These are phyloP conservation scores for Bungarus multicinctus DNA, from an alignment of 2,113 vertebrate species.

Conservation along the genomic window DNA sequence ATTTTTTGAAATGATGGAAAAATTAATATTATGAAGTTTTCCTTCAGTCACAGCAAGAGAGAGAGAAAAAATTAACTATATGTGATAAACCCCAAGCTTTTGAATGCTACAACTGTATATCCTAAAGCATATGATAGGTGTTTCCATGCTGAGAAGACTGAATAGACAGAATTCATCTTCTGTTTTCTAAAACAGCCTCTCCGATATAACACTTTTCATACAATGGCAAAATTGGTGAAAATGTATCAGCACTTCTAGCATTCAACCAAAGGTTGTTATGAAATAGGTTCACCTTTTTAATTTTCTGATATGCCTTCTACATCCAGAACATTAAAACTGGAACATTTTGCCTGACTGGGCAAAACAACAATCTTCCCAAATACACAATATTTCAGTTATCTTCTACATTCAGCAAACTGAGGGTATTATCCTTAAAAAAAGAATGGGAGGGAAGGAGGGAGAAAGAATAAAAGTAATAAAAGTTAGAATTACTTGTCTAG, in stretches of 20 bases:
- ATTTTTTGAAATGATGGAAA: constrained; percentile 15
- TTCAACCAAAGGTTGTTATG: neutral
- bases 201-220: neutral
- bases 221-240: neutral
- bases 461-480: neutral
- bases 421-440: neutral
- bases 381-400: neutral
- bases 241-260: neutral
- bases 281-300: neutral
- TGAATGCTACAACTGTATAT: neutral
- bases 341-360: neutral
- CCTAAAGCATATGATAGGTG: neutral
- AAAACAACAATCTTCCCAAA: neutral
- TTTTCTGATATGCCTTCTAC: neutral
- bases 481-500: neutral
- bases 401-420: neutral
- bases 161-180: neutral
- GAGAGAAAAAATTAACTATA: neutral
- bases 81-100: neutral
- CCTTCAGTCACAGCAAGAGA: constrained; percentile 5
- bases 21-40: constrained; percentile 30
- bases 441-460: neutral
- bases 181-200: neutral
- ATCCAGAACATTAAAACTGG: neutral
- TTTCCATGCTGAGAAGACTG: neutral